Evolutionary conservation across 2,797 vertebrate species (phyloP).

Genomic region (Brotula barbata): DNA sequence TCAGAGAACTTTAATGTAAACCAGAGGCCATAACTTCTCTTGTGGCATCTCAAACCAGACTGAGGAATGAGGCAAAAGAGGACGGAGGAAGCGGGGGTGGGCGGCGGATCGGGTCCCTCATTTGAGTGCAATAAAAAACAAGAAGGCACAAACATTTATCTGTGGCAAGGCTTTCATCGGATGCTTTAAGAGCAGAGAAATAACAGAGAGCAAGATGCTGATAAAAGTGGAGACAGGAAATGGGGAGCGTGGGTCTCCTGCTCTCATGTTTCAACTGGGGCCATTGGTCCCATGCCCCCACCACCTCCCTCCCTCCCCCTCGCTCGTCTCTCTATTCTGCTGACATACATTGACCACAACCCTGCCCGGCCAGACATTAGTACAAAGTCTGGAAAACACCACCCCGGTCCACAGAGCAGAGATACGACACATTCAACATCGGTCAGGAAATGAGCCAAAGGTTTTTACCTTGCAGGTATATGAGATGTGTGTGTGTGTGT

Average conservation of each 20-base stretch:
- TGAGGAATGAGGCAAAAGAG: slow-evolving; percentile 63
- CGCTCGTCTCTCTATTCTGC: slow-evolving; percentile 51
- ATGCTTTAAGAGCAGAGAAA: slow-evolving; percentile 71
- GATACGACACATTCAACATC: slow-evolving; percentile 43
- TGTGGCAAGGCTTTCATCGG: slow-evolving; percentile 76
- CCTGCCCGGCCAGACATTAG: slow-evolving; percentile 59
- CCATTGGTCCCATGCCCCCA: background rate
- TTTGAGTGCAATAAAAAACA: slow-evolving; percentile 79
- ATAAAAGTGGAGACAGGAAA: slow-evolving; percentile 82
- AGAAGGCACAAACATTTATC: slow-evolving; percentile 80
- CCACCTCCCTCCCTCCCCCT: background rate
- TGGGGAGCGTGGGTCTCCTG: slow-evolving; percentile 68
- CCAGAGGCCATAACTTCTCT: slow-evolving; percentile 74
- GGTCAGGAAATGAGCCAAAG: slow-evolving; percentile 22
- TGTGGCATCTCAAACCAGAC: slow-evolving; percentile 75
- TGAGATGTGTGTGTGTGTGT: slow-evolving; percentile 7
- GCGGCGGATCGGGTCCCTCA: slow-evolving; percentile 69
- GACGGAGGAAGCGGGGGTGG: background rate
- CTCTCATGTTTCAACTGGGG: background rate
- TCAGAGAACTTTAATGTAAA: slow-evolving; percentile 76
- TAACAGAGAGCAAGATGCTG: slow-evolving; percentile 76
- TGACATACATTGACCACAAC: slow-evolving; percentile 74
- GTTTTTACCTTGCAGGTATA: slow-evolving; percentile 42
- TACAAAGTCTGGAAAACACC: slow-evolving; percentile 65
- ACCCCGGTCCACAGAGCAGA: slow-evolving; percentile 30